These are phyloP conservation scores for Endomychus coccineus DNA, from an alignment of 2,888 invertebrate species.

Conservation along the genomic window DNA sequence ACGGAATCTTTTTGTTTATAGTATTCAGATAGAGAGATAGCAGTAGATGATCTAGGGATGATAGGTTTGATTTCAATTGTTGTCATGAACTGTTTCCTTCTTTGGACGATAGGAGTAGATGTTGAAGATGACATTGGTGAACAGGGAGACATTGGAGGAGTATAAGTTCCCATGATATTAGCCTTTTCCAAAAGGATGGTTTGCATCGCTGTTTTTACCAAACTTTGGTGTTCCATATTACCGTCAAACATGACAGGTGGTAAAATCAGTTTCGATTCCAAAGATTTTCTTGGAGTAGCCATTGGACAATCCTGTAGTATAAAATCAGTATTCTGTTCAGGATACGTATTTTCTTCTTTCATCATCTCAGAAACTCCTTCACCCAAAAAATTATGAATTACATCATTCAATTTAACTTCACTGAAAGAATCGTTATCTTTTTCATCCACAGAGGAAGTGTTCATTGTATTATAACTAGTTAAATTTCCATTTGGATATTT, in stretches of 20 bases:
- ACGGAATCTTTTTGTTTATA: constrained; percentile 44
- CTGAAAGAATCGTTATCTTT: background rate
- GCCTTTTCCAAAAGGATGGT: constrained; percentile 38
- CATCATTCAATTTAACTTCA: too few species aligned
- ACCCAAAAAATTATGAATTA: background rate
- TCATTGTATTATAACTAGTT: too few species aligned
- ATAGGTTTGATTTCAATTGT: too few species aligned
- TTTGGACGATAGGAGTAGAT: background rate
- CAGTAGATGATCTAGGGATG: background rate
- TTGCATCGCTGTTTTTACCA: constrained; percentile 38
- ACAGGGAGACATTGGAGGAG: constrained; percentile 32
- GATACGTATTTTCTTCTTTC: too few species aligned
- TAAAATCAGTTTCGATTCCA: constrained; percentile 20
- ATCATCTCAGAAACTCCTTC: background rate
- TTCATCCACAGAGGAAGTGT: too few species aligned
- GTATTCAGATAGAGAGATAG: background rate
- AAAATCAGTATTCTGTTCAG: background rate
- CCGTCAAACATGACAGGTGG: constrained; percentile 27
- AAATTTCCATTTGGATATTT: background rate
- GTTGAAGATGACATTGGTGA: background rate
- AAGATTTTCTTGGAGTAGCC: too few species aligned
- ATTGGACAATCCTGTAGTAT: too few species aligned
- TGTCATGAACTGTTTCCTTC: background rate
- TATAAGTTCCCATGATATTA: constrained; percentile 33
- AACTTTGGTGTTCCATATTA: constrained; percentile 18